A percentile compares a stretch with the other conserved stretches of the same genome.
Conservation (phyloP, 2,113 vertebrate genomes). For the Xiphorhynchus elegans region DNA sequence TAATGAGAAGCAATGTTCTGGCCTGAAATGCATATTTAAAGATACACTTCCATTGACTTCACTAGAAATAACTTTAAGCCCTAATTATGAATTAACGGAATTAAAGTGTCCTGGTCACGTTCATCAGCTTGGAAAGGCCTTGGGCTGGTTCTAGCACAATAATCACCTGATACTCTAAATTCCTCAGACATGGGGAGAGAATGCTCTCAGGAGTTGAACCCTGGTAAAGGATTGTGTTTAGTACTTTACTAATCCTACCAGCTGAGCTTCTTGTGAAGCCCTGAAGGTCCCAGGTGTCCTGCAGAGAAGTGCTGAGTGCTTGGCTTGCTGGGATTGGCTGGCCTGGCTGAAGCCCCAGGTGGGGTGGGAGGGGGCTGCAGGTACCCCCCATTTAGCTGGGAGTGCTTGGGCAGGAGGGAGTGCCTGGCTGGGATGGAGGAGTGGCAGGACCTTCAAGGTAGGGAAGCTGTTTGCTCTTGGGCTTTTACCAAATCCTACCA, state of each 20-base stretch:
- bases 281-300: background rate
- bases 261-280: background rate
- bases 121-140: background rate
- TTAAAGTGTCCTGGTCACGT: background rate
- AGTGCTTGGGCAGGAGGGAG: fast-evolving
- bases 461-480: background rate
- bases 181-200: background rate
- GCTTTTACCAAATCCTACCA: fast-evolving
- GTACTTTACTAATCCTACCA: background rate
- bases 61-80: background rate
- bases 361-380: fast-evolving
- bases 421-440: fast-evolving
- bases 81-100: background rate
- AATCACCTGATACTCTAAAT: background rate
- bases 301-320: background rate
- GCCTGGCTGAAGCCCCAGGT: background rate
- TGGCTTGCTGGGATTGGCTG: background rate
- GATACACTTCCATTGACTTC: background rate
- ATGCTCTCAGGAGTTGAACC: background rate
- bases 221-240: background rate
- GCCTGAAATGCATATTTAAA: background rate
- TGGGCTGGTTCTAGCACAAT: background rate
- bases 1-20: background rate
- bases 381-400: fast-evolving
- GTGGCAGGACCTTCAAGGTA: background rate